Evolutionary conservation across 37 sponge, comb jelly and placozoan genomes (phyloP).

Genomic region (Eunapius fragilis): DNA sequence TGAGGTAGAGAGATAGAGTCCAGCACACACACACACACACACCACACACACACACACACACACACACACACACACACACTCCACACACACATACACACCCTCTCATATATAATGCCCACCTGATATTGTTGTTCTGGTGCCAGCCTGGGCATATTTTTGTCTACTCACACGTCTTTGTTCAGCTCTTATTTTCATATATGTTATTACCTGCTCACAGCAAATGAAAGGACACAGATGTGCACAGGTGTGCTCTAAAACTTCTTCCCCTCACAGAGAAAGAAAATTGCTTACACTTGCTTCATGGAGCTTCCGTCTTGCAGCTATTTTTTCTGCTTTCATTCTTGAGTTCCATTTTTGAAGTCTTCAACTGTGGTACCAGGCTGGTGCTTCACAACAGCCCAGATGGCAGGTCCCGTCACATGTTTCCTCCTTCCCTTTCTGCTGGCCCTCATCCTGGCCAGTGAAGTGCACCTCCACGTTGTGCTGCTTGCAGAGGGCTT

Average conservation of each 20-base stretch:
- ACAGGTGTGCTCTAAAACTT: too few species aligned
- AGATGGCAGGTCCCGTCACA: not conserved
- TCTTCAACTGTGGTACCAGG: not conserved
- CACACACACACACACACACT: too few species aligned
- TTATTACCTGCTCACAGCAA: not conserved
- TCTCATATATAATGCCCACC: not conserved
- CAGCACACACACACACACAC: too few species aligned
- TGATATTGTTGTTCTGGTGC: not conserved
- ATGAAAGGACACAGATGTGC: not conserved
- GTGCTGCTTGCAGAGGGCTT: conserved; percentile 10
- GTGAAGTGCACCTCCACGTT: not conserved
- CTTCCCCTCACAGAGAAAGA: too few species aligned
- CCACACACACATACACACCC: too few species aligned
- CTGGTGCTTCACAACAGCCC: not conserved
- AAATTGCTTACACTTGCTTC: not conserved
- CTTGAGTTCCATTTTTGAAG: not conserved
- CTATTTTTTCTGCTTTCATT: not conserved
- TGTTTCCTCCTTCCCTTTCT: not conserved
- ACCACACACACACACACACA: too few species aligned
- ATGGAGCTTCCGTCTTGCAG: not conserved
- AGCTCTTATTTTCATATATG: not conserved
- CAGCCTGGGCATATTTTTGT: not conserved
- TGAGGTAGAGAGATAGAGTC: too few species aligned
- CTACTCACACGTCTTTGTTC: not conserved
- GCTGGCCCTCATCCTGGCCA: not conserved